Evolutionary conservation across 2,113 vertebrate genomes (phyloP).

Genomic region (Hiodon alosoides): DNA sequence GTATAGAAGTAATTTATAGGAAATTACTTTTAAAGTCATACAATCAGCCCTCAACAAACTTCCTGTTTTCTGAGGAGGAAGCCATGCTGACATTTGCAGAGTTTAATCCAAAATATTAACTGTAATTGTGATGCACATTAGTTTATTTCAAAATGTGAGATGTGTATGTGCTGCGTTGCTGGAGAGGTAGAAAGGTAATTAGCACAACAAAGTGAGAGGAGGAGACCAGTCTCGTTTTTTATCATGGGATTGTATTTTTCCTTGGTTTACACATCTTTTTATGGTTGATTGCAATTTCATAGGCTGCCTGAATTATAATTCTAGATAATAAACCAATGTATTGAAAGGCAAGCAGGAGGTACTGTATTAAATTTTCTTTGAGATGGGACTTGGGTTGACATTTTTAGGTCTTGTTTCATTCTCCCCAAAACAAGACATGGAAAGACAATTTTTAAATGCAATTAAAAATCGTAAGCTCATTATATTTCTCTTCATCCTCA

Average conservation of each 20-base stretch:
- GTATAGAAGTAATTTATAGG: no score
- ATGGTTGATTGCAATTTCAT: constrained; percentile 46
- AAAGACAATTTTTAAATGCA: no score
- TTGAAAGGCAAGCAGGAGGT: constrained; percentile 33
- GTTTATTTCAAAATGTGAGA: constrained; percentile 33
- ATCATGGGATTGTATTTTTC: constrained; percentile 41
- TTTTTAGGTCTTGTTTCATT: not conserved
- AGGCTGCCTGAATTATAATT: constrained; percentile 41
- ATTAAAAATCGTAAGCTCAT: no score
- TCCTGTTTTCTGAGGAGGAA: not conserved
- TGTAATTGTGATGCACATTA: constrained; percentile 1
- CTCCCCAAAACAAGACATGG: no score
- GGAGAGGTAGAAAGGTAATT: constrained; percentile 36
- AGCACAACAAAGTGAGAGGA: constrained; percentile 36
- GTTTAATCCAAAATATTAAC: not conserved
- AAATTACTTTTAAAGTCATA: no score
- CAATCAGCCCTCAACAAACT: no score
- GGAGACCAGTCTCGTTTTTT: constrained; percentile 36
- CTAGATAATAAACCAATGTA: constrained; percentile 40
- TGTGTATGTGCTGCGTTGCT: constrained; percentile 24
- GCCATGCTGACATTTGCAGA: not conserved
- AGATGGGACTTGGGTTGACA: constrained; percentile 14
- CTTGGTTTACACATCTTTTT: constrained; percentile 43
- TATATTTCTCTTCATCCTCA: no score
- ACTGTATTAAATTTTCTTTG: constrained; percentile 21